Evolutionary conservation across 2,888 invertebrate genomes (phyloP), one percentile per base, ranked within the genome.

Genomic region (Malthinus seriepunctatus): DNA sequence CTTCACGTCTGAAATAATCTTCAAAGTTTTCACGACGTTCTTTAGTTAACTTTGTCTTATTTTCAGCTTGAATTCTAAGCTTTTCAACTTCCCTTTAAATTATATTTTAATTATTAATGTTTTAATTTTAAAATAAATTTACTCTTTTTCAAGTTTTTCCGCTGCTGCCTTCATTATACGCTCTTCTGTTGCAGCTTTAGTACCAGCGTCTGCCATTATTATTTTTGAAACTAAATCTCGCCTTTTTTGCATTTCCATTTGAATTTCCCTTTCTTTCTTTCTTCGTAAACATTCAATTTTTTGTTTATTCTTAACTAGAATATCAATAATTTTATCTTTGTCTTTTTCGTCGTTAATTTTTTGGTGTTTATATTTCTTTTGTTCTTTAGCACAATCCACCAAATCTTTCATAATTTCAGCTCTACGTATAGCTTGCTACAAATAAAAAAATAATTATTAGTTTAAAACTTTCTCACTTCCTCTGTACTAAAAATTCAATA

Each of bases 101-200:
- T n/a, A n/a, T n/a, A n/a, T n/a, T n/a, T n/a, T n/a, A n/a, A n/a
- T n/a, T n/a, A n/a, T n/a, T n/a, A n/a, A n/a, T n/a, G n/a, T n/a
- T n/a, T n/a, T n/a, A n/a, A n/a, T n/a, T n/a, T n/a, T n/a, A n/a
- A n/a, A n/a, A n/a, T n/a, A n/a, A n/a, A n/a, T n/a, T n/a, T n/a
- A n/a, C n/a, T 73, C 72, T 9, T 75, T 70, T 7, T 78, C 78
- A 67, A 74, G 74, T 72, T 85, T 83, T 9, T 73, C 76, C 23
- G 81, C 67, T n/a, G 84, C 85, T 32, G 82, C 83, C 10, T 80
- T 75, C 0, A 83, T 67, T 0, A 79, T 78, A n/a, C 76, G 80
- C 11, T 79, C 78, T 34, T 85, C 85, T 44, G 74, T 72, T 1
- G 71, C 75, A 1, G 78, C 78, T 1, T 80, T 78, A 15, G 73